Evolutionary conservation across 2,797 vertebrate genomes (phyloP).

Genomic region (Cichlasoma orientale): DNA sequence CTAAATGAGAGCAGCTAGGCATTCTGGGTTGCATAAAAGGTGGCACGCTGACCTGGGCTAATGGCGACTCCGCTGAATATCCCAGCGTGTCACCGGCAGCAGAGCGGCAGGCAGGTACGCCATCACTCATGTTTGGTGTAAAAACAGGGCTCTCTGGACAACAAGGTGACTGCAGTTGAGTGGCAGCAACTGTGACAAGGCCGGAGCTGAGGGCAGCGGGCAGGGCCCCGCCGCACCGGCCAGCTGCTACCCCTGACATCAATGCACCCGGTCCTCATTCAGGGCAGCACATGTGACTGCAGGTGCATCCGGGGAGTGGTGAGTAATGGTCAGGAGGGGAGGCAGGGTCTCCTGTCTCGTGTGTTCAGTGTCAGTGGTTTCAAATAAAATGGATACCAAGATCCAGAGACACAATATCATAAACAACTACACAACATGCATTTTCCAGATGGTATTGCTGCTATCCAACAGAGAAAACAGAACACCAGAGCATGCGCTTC

Average conservation of each 20-base stretch:
- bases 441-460: neutral
- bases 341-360: conserved; percentile 2
- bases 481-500: neutral
- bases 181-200: conserved; percentile 33
- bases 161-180: conserved; percentile 41
- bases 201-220: conserved; percentile 26
- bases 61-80: conserved; percentile 17
- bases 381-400: neutral
- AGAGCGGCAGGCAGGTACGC: conserved; percentile 26
- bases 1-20: conserved; percentile 2
- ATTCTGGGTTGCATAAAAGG: neutral
- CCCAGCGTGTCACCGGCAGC: conserved; percentile 26
- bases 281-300: conserved; percentile 48
- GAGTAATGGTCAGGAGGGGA: conserved; percentile 50
- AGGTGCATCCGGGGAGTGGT: conserved; percentile 31
- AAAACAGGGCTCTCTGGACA: conserved; percentile 9
- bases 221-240: neutral
- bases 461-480: neutral
- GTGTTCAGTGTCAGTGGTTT: neutral
- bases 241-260: conserved; percentile 48
- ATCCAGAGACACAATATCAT: neutral
- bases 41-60: neutral
- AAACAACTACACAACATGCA: neutral
- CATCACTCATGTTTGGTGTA: conserved; percentile 40
- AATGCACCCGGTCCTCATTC: conserved; percentile 9